Base-by-base conservation (phyloP, 2,888 invertebrate genomes). In the Tipula confusa region DNA sequence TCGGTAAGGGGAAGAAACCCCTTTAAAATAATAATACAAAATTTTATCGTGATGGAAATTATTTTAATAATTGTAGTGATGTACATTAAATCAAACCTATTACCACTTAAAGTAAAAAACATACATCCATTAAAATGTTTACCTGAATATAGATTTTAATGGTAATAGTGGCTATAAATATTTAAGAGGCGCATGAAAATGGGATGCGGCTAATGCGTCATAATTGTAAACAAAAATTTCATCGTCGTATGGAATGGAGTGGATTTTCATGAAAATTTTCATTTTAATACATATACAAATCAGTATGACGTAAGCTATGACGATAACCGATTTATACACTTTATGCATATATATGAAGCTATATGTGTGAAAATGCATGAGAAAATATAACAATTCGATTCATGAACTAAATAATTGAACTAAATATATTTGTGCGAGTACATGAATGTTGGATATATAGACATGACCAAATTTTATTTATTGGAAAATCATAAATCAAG, bases 291-390 rank as follows among this genome's bases (percentile, higher is more conserved):
- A 24, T 64, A 9, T 64, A 64, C 6, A 64, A 64, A 24, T 64
- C 64, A 24, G 64, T 64, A 64, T 64, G 64, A 64, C 64, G 64
- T 64, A 64, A 64, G 24, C 64, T 24, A 64, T 64, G 64, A 64
- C 64, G 64, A 64, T 64, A 64, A 64, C 18, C 64, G 9, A 24
- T 64, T 9, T 33, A 15, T 15, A 43, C 0, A 43, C n/a, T n/a
- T 2, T 43, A 64, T 1, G 64, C 9, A 1, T 18, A 64, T 9
- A 24, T 24, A 43, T 64, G 18, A 6, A 9, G 33, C 33, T 11
- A 33, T 64, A 24, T 13, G 13, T 64, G 3, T 64, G 64, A 9
- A 24, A 64, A 64, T 43, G 4, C 9, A 64, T 9, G 64, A n/a
- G 24, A 64, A 64, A 64, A 24, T 64, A 64, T 11, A 9, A 64